Evolutionary conservation across 1,140 invertebrate genomes (phyloP).

Genomic region (Lepidotrigona ventralis): DNA sequence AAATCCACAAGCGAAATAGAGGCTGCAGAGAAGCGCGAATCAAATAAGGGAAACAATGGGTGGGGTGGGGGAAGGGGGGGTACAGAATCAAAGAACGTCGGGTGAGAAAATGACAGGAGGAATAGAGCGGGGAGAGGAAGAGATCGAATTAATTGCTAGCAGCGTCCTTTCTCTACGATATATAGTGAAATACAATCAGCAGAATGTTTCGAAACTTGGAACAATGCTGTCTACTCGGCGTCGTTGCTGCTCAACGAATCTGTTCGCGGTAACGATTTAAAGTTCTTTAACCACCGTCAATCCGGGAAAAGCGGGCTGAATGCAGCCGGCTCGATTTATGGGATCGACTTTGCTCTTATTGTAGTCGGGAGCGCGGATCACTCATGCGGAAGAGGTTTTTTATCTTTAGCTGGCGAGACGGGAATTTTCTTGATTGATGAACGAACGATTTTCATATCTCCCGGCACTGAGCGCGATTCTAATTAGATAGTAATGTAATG

Average conservation of each 20-base stretch:
- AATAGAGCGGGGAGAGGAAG: not conserved
- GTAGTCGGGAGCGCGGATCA: not conserved
- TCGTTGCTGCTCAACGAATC: not conserved
- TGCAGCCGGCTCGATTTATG: not conserved
- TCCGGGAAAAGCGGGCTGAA: not conserved
- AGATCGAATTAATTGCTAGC: constrained; percentile 41
- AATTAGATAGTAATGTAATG: not conserved
- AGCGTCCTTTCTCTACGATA: not conserved
- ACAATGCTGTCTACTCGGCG: constrained; percentile 11
- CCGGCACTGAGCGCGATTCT: not conserved
- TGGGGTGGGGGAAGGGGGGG: not conserved
- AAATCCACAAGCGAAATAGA: not conserved
- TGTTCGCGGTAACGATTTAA: constrained; percentile 1
- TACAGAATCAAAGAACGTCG: constrained; percentile 4
- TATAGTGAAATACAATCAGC: constrained; percentile 7
- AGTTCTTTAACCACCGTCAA: constrained; percentile 6
- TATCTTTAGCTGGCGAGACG: not conserved
- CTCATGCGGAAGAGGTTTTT: not conserved
- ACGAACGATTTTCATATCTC: not conserved
- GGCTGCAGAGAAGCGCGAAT: not conserved
- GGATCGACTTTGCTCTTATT: not conserved
- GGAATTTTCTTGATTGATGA: not conserved
- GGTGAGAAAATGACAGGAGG: not conserved
- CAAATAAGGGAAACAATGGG: constrained; percentile 24
- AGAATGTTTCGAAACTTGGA: constrained; percentile 34